Conservation (phyloP, 2,113 vertebrate species). For the Eira barbara region DNA sequence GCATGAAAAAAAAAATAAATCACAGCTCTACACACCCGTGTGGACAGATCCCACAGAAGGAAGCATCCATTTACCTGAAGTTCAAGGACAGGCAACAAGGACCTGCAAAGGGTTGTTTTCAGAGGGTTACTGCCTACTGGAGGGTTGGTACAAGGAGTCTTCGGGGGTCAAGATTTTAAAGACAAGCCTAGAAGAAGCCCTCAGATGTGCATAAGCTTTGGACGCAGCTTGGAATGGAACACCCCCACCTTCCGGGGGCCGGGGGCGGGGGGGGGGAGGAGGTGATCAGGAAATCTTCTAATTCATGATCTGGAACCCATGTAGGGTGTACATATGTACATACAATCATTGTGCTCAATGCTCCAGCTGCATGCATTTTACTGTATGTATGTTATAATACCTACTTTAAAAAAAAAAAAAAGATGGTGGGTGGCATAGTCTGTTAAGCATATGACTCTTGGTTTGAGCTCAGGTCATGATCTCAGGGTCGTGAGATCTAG, state of each 20-base stretch:
- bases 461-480: background rate
- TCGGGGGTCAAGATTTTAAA: no score
- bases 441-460: background rate
- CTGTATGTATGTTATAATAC: background rate
- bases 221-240: no score
- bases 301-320: background rate
- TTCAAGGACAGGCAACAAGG: background rate
- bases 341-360: background rate
- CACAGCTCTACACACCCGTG: background rate
- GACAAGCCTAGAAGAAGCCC: no score
- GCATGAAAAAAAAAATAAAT: background rate
- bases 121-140: background rate
- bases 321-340: background rate
- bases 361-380: background rate
- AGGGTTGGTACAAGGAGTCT: background rate
- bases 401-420: background rate
- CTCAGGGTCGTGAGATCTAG: background rate
- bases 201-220: no score
- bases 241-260: no score
- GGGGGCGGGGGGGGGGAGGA: no score
- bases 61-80: background rate
- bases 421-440: background rate
- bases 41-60: background rate
- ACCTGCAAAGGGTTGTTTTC: background rate
- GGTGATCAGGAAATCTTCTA: background rate